Conservation (phyloP, 2,797 vertebrate genomes). For the Lithobates sylvaticus region DNA sequence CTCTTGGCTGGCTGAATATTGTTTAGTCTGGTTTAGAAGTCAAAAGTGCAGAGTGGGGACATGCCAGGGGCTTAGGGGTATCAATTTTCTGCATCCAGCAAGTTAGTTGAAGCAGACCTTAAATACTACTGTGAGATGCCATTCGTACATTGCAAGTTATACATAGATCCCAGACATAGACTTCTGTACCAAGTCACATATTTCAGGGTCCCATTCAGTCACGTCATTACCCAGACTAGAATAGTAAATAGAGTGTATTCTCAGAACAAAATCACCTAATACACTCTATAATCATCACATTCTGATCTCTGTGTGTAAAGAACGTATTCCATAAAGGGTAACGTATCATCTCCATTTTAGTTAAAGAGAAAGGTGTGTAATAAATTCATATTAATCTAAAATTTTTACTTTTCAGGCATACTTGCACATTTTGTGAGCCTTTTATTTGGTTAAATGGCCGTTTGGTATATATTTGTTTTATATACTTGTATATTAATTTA, state of each 20-base stretch:
- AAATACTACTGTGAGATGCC: conserved; percentile 42
- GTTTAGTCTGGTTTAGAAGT: conserved; percentile 56
- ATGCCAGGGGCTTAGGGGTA: conserved; percentile 29
- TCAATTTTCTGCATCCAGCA: conserved; percentile 41
- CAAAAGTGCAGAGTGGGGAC: conserved; percentile 50
- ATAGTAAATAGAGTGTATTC: conserved; percentile 42
- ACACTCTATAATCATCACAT: not conserved
- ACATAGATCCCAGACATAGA: conserved; percentile 42
- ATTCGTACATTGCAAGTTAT: conserved; percentile 31
- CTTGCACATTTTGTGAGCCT: too few species aligned
- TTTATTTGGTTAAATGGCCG: too few species aligned
- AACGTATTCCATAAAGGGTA: conserved; percentile 9
- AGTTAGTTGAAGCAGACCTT: not conserved
- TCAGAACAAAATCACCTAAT: conserved; percentile 5
- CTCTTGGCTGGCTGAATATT: conserved; percentile 18
- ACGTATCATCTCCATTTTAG: not conserved
- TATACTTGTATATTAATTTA: too few species aligned
- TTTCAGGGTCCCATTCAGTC: conserved; percentile 22
- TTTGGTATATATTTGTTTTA: too few species aligned
- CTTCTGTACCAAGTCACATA: conserved; percentile 44
- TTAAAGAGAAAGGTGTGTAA: not conserved
- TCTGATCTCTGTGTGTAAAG: conserved; percentile 31
- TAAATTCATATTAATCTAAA: conserved; percentile 1
- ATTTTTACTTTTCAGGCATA: not conserved
- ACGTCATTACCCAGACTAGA: conserved; percentile 36